A percentile compares a stretch with the other conserved stretches of the same genome.
Evolutionary conservation across 2,113 vertebrate species (phyloP).

Genomic region (Turdus rufiventris): DNA sequence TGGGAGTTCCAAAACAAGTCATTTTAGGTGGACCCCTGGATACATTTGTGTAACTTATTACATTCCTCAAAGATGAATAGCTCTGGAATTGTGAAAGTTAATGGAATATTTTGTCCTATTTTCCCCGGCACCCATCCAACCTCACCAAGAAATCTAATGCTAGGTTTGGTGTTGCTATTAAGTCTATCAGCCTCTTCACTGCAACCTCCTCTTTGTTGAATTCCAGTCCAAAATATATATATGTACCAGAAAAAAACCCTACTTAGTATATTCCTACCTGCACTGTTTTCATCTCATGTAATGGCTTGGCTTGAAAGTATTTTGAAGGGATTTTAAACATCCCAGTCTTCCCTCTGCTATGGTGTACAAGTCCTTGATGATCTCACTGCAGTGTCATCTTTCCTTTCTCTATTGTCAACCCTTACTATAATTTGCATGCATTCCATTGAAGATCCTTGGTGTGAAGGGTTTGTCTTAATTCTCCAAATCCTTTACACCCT

Average conservation of each 20-base stretch:
- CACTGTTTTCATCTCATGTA: neutral
- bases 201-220: neutral
- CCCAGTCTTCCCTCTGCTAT: neutral
- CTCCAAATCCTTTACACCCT: neutral
- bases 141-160: neutral
- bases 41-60: neutral
- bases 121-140: neutral
- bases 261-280: neutral
- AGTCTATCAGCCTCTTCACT: neutral
- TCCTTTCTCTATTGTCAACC: neutral
- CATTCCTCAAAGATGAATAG: neutral
- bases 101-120: neutral
- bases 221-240: neutral
- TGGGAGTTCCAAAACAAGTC: neutral
- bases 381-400: neutral
- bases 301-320: neutral
- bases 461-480: neutral
- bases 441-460: neutral
- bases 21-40: neutral
- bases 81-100: neutral
- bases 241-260: neutral
- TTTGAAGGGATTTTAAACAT: neutral
- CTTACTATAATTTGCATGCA: neutral
- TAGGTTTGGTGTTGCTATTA: neutral
- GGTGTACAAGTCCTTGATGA: neutral